Conservation (phyloP, 2,113 vertebrate genomes). For the Phrynocephalus versicolor region DNA sequence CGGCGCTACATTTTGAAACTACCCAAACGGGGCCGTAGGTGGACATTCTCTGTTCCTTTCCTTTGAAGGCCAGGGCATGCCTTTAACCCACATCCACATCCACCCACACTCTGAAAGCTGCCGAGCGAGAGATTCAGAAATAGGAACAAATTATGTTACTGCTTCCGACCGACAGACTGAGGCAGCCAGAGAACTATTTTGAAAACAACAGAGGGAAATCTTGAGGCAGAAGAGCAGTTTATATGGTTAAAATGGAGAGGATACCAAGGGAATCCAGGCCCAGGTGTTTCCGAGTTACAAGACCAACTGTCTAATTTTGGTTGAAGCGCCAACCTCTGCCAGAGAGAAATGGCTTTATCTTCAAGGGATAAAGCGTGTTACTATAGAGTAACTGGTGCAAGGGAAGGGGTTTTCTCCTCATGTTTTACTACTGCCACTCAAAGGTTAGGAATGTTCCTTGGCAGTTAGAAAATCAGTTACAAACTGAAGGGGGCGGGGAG, state of each 20-base stretch:
- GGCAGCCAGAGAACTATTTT: not conserved
- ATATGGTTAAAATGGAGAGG: not conserved
- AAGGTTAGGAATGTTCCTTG: not conserved
- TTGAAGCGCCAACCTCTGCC: not conserved
- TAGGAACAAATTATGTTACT: not conserved
- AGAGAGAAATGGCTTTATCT: not conserved
- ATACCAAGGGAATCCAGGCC: not conserved
- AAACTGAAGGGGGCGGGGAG: not conserved
- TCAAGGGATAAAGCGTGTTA: not conserved
- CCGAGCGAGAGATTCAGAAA: not conserved
- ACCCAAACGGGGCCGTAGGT: not conserved
- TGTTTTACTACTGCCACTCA: not conserved
- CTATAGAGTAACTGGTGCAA: not conserved
- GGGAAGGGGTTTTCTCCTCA: not conserved
- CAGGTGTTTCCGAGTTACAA: not conserved
- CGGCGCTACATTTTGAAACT: not conserved
- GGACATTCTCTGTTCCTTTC: not conserved
- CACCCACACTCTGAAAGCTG: not conserved
- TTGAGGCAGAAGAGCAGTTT: not conserved
- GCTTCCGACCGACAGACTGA: not conserved
- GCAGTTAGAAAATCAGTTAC: slow-evolving; percentile 9
- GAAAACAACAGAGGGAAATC: not conserved
- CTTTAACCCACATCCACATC: not conserved
- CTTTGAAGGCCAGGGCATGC: not conserved
- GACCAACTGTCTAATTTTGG: not conserved